Conservation (phyloP, 1,140 invertebrate species). For the fruit fly (Drosophila melanogaster) region Release_6_plus_ISO1_MT NC_004354.4:12064001-12064500, state of each 20-base stretch:
- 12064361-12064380: constrained; percentile 18
- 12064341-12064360: constrained; percentile 15
- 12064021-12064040: constrained; percentile 7
- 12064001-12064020: background rate
- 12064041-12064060: constrained; percentile 14
- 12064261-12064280: constrained; percentile 8
- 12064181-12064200: constrained; percentile 15
- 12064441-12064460: constrained; percentile 60
- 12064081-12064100: constrained; percentile 8
- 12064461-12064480: constrained; percentile 14
- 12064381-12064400: constrained; percentile 3
- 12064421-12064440: constrained; percentile 34
- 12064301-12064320: constrained; percentile 61
- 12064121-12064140: constrained; percentile 28
- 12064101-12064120: constrained; percentile 23
- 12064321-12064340: constrained; percentile 60
- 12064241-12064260: constrained; percentile 11
- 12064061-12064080: background rate
- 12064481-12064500: constrained; percentile 55
- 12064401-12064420: constrained; percentile 11
- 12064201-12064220: constrained; percentile 45
- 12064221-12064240: constrained; percentile 28
- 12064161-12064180: constrained; percentile 53
- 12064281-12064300: constrained; percentile 26
- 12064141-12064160: constrained; percentile 29